A percentile compares a stretch with the other conserved stretches of the same genome.
These are phyloP conservation scores for Cichlasoma orientale DNA, from an alignment of 2,797 vertebrate species.

Conservation along the genomic window DNA sequence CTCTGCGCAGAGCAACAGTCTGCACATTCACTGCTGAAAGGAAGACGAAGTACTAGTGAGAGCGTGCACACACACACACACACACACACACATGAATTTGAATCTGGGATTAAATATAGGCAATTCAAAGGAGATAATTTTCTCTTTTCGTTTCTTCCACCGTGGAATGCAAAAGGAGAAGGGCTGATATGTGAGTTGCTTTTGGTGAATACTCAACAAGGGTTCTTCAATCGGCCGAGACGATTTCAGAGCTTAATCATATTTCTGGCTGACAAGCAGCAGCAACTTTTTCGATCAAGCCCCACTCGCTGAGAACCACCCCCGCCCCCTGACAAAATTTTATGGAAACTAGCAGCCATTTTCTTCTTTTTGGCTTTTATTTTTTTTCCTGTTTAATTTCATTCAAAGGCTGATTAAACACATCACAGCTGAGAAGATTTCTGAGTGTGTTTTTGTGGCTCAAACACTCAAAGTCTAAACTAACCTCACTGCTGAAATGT, in stretches of 20 bases:
- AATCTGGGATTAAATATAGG: conserved; percentile 28
- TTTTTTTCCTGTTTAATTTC: not conserved
- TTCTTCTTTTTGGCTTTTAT: not conserved
- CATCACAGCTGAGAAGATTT: conserved; percentile 34
- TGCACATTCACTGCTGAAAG: not conserved
- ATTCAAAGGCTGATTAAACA: conserved; percentile 54
- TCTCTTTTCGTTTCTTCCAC: not conserved
- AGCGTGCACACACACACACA: not conserved
- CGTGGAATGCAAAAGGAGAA: conserved; percentile 1
- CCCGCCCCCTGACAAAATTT: conserved; percentile 8
- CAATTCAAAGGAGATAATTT: conserved; percentile 23
- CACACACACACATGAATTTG: not conserved
- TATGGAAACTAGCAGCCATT: conserved; percentile 50
- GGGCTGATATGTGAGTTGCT: not conserved
- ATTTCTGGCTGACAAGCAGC: conserved; percentile 49
- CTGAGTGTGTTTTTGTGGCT: conserved; percentile 20
- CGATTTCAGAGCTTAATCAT: conserved; percentile 39
- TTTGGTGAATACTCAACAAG: conserved; percentile 20
- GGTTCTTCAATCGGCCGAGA: conserved; percentile 21
- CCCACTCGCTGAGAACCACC: conserved; percentile 20
- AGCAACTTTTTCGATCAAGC: conserved; percentile 36
- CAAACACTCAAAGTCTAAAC: conserved; percentile 28
- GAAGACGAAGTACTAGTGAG: not conserved
- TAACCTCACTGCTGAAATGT: conserved; percentile 22
- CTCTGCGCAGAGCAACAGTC: conserved; percentile 5